A percentile compares a stretch with the other conserved stretches of the same genome.
phyloP scores from a whole-genome alignment of 1,140 invertebrate species.

The Bombus sibiricus region DNA sequence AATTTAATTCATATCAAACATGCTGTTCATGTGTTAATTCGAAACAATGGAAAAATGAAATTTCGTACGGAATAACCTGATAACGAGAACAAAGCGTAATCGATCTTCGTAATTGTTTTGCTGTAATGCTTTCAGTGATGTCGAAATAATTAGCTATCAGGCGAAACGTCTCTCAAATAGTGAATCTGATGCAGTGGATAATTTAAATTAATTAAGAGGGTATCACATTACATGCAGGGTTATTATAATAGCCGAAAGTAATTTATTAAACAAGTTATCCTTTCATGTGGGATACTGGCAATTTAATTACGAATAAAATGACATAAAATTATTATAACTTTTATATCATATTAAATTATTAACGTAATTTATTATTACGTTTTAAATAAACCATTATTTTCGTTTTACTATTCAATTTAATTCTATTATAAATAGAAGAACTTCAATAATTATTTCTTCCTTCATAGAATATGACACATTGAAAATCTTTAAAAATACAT shows the following conservation, averaged over 20 bases:
- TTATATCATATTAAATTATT: neutral
- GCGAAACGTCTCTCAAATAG: neutral
- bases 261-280: neutral
- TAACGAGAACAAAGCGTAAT: neutral
- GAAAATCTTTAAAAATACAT: neutral
- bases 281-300: neutral
- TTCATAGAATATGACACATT: neutral
- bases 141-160: conserved; percentile 3
- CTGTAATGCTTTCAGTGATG: neutral
- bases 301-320: neutral
- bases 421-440: too few relatives aligned
- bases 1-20: neutral
- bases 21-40: neutral
- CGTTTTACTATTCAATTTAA: neutral
- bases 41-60: neutral
- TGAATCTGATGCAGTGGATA: neutral
- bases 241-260: neutral
- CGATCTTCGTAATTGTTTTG: neutral
- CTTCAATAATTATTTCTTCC: too few relatives aligned
- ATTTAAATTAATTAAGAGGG: conserved; percentile 2
- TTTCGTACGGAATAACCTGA: neutral
- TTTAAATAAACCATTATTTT: neutral
- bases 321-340: neutral
- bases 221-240: neutral
- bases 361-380: neutral